A percentile compares a stretch with the other conserved stretches of the same genome.
These are phyloP conservation scores for Scaeva pyrastri DNA, from an alignment of 2,888 invertebrate genomes.

Conservation along the genomic window DNA sequence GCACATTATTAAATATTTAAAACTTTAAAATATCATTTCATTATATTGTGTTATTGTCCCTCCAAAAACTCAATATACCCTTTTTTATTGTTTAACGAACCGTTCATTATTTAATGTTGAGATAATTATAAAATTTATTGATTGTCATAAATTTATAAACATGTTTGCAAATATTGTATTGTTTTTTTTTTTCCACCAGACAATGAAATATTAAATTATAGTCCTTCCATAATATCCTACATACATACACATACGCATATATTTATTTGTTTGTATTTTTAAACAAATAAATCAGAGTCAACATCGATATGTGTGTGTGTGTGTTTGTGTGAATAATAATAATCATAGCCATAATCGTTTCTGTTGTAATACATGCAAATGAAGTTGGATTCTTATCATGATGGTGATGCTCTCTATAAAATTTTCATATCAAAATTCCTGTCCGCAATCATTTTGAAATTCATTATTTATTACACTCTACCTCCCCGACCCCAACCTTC, in stretches of 20 bases:
- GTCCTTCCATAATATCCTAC: too few relatives aligned
- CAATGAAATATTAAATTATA: constrained; percentile 35
- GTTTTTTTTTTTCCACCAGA: constrained; percentile 20
- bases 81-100: neutral
- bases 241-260: too few relatives aligned
- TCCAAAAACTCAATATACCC: neutral
- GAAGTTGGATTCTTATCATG: constrained; percentile 53
- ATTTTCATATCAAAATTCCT: constrained; percentile 10
- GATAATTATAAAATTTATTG: constrained; percentile 44
- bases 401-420: neutral
- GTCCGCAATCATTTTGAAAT: constrained; percentile 43
- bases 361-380: constrained; percentile 29
- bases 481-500: neutral
- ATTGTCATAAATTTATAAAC: constrained; percentile 61
- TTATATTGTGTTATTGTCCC: neutral
- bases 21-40: neutral
- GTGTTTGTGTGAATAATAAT: too few relatives aligned
- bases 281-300: constrained; percentile 31
- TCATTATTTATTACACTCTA: constrained; percentile 27
- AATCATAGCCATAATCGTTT: constrained; percentile 15
- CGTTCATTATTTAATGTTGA: constrained; percentile 7
- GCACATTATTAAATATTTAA: neutral
- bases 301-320: neutral
- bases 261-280: too few relatives aligned
- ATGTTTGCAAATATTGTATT: constrained; percentile 38